Evolutionary conservation across 2,888 invertebrate genomes (phyloP).

Genomic region (Reticulitermes lucifugus): DNA sequence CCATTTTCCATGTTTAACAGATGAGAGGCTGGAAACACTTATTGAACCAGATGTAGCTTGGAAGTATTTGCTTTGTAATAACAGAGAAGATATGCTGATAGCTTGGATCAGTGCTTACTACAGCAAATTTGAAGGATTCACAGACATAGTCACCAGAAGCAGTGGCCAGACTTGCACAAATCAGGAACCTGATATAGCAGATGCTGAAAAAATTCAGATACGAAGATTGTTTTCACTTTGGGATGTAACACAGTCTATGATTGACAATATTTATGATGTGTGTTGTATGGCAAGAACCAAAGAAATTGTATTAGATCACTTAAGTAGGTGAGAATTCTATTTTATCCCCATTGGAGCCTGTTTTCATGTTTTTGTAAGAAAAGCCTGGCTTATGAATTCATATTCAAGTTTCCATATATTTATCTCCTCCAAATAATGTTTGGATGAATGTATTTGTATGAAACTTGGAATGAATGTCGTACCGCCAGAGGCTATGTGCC

Average conservation of each 20-base stretch:
- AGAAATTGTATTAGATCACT: slow-evolving; percentile 71
- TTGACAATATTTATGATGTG: slow-evolving; percentile 66
- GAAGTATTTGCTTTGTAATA: slow-evolving; percentile 71
- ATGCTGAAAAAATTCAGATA: not conserved
- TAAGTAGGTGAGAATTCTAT: slow-evolving; percentile 60
- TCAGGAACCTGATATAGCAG: not conserved
- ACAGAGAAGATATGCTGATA: slow-evolving; percentile 70
- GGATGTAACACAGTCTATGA: slow-evolving; percentile 71
- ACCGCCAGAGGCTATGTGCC: no score
- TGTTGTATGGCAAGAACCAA: slow-evolving; percentile 67
- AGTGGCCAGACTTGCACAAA: slow-evolving; percentile 53
- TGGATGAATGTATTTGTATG: no score
- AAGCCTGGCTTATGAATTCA: no score
- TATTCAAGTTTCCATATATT: no score
- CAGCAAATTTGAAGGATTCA: slow-evolving; percentile 59
- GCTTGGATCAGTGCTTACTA: slow-evolving; percentile 73
- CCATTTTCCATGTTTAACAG: not conserved
- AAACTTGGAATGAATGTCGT: no score
- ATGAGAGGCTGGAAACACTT: slow-evolving; percentile 63
- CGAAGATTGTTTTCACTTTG: slow-evolving; percentile 59
- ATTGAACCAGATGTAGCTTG: slow-evolving; percentile 69
- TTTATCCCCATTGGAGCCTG: no score
- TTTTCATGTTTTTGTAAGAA: no score
- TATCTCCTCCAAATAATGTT: no score
- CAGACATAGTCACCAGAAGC: not conserved